These are phyloP conservation scores for Aurelia coerulea DNA, from an alignment of 30 jellyfish, hydroid and myxozoan genomes.

Conservation along the genomic window DNA sequence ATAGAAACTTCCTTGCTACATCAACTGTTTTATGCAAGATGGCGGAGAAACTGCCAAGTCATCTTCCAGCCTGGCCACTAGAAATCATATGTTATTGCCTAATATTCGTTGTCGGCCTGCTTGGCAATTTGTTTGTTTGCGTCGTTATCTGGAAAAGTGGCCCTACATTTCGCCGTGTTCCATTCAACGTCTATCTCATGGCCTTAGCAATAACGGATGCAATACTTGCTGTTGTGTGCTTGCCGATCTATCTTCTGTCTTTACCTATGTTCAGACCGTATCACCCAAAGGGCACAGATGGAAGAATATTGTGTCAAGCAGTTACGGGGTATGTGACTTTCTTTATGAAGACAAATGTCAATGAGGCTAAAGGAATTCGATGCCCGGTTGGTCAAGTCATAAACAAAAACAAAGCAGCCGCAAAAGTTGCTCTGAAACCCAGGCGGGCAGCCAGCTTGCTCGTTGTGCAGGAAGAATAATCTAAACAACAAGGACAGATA, in stretches of 20 bases:
- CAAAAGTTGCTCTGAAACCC: no score
- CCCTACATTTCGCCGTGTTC: conserved; percentile 18
- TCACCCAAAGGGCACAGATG: conserved; percentile 29
- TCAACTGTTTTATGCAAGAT: no score
- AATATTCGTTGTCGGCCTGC: conserved; percentile 36
- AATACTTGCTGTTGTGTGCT: conserved; percentile 12
- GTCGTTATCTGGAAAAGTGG: conserved; percentile 33
- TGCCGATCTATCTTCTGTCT: conserved; percentile 57
- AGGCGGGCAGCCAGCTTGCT: no score
- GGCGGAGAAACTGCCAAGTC: no score
- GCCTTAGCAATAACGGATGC: conserved; percentile 60
- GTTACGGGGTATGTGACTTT: conserved; percentile 64
- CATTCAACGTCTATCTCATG: conserved; percentile 51
- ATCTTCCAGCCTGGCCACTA: no score
- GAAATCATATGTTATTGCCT: conserved; percentile 47
- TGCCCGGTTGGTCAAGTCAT: no score
- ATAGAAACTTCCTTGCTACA: no score
- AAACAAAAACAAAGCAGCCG: no score
- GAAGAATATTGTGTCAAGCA: conserved; percentile 47
- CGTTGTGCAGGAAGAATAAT: no score
- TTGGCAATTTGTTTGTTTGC: conserved; percentile 64
- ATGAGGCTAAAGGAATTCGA: no score
- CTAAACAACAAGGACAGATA: no score
- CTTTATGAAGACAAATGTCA: no score
- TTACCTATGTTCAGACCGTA: conserved; percentile 9